Evolutionary conservation across 2,797 vertebrate species (phyloP), one percentile per base, ranked within the genome.

Genomic region (Takifugu ocellatus): DNA sequence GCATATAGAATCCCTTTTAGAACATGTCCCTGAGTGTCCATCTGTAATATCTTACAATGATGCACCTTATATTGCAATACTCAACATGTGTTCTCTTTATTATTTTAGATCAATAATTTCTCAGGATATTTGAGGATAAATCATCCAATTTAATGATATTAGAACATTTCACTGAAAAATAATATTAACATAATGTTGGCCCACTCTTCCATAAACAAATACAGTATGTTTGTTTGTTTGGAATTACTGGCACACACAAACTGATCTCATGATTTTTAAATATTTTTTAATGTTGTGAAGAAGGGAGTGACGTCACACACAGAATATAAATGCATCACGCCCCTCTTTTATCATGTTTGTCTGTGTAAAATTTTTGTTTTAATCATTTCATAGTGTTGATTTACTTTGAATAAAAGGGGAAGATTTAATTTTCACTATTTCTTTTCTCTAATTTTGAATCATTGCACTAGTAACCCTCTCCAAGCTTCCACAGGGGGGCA

Each of bases 371-470:
- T 60, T 65, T 56, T 67, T 49, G 50, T 70, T 78, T 72, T 31
- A 70, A 76, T 72, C 55, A 68, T 82, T 82, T 83, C 78, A 59
- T 84, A 78, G 79, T 70, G 1, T 21, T 21, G 61, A 78, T 78
- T 21, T 67, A 68, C 62, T 79, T 78, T 82, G 39, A 81, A 85
- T 79, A 82, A 76, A 87, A 86, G 81, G 72, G 71, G 79, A 84
- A 66, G 14, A 2, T 29, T 4, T 29, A 29, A 29, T 29, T 29
- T 29, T 29, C 4, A 29, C 7, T 29, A 7, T 29, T 4, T 43
- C 31, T 12, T 25, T n/a, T 1, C 48, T 31, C 15, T 29, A 7
- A 29, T 29, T 4, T 29, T 29, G 27, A 29, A 7, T 4, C 27
- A 7, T 29, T 29, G 21, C 3, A 27, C 27, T 43, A 0, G 46